phyloP scores from a whole-genome alignment of 2,113 vertebrate species.

The Struthidea cinerea region DNA sequence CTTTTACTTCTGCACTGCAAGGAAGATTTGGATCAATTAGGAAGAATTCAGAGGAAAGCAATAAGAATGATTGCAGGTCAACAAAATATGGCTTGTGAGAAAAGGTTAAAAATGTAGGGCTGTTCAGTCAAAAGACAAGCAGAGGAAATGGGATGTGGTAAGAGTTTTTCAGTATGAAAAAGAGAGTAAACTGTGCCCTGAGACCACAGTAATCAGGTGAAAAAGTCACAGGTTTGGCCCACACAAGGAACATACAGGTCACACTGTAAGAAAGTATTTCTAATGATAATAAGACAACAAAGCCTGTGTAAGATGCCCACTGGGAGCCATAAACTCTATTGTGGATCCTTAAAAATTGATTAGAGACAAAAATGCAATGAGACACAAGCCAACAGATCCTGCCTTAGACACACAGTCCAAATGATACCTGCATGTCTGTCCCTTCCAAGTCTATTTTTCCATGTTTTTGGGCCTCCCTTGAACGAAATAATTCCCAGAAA shows the following conservation, averaged over 20 bases:
- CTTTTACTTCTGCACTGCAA: neutral
- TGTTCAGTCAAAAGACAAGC: neutral
- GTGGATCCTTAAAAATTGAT: neutral
- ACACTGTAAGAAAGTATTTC: neutral
- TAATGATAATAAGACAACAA: neutral
- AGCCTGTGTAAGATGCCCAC: neutral
- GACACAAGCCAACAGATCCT: neutral
- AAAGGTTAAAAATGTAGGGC: neutral
- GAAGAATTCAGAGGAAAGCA: neutral
- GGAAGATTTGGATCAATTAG: neutral
- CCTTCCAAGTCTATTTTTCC: neutral
- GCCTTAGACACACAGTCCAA: neutral
- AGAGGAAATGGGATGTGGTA: neutral
- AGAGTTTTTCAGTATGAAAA: neutral
- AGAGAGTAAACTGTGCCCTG: neutral
- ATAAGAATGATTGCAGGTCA: neutral
- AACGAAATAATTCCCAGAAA: neutral
- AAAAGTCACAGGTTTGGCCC: neutral
- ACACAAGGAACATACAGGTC: neutral
- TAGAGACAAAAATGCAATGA: neutral
- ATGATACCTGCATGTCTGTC: neutral
- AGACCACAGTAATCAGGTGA: neutral
- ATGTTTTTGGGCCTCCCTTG: neutral
- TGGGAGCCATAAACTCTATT: neutral
- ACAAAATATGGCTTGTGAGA: neutral